Conservation (phyloP, 2,113 vertebrate species). For the Heloderma charlesbogerti region DNA sequence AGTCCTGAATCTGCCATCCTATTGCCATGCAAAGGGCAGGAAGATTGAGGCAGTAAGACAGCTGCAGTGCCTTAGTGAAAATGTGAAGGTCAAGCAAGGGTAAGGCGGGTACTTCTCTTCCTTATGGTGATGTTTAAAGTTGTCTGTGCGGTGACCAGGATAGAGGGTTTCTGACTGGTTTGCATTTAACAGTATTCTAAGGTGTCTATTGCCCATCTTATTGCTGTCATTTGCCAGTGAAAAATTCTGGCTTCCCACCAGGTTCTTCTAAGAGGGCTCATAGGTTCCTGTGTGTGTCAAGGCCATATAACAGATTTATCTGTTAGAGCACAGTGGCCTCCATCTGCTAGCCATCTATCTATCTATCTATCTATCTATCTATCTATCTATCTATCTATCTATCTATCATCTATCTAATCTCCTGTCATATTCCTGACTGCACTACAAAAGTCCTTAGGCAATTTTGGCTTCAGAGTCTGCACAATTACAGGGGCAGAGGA, state of each 20-base stretch:
- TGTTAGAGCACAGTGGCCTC: background rate
- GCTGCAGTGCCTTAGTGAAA: background rate
- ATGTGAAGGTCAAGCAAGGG: no score
- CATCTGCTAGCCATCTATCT: background rate
- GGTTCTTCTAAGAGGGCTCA: background rate
- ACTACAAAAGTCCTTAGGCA: background rate
- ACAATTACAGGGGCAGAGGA: background rate
- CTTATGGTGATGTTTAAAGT: background rate
- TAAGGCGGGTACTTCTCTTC: background rate
- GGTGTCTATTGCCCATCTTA: fast-evolving
- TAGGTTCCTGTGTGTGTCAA: background rate
- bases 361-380: background rate
- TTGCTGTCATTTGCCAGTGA: background rate
- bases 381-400: background rate
- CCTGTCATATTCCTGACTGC: background rate
- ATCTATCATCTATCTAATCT: background rate
- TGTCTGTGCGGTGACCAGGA: background rate
- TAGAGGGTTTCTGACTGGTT: background rate
- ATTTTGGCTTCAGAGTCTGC: background rate
- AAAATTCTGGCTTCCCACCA: background rate
- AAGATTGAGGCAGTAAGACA: background rate
- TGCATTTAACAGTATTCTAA: background rate
- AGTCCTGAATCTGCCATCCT: background rate
- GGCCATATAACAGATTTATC: background rate
- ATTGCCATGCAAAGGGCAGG: background rate